phyloP scores from a whole-genome alignment of 35 echinoderm and acorn worm genomes.

The Holothuria glaberrima region DNA sequence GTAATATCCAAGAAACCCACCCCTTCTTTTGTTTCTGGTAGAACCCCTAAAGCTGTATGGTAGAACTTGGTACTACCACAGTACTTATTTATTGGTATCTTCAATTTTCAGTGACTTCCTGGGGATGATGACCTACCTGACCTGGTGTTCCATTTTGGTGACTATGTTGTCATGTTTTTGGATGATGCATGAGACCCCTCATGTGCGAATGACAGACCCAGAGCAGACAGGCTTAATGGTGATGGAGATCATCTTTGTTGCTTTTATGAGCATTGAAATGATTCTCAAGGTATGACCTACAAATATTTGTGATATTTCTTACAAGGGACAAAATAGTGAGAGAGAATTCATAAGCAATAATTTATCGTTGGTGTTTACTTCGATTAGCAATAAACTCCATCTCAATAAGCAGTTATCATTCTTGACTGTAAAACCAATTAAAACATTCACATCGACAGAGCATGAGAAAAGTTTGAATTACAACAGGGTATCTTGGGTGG shows the following conservation, averaged over 20 bases:
- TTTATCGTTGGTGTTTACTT: neutral
- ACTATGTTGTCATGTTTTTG: slow-evolving; percentile 85
- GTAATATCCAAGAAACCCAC: too few species aligned
- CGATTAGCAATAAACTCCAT: neutral
- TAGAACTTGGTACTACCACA: neutral
- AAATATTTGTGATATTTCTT: neutral
- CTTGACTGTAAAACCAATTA: too few species aligned
- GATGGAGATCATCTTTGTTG: slow-evolving; percentile 89
- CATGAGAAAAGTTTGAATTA: too few species aligned
- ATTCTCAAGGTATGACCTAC: slow-evolving; percentile 79
- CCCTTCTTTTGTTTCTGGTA: too few species aligned
- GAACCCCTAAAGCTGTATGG: neutral
- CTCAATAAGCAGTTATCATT: too few species aligned
- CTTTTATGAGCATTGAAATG: slow-evolving; percentile 95
- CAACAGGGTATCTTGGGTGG: too few species aligned
- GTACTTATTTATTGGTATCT: neutral
- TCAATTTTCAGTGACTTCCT: slow-evolving; percentile 80
- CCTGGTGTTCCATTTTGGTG: slow-evolving; percentile 89
- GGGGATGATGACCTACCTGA: slow-evolving; percentile 93
- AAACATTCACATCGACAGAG: too few species aligned
- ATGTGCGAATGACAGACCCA: slow-evolving; percentile 20
- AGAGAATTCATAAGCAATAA: neutral
- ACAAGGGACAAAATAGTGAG: too few species aligned
- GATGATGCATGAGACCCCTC: slow-evolving; percentile 87
- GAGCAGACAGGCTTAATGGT: slow-evolving; percentile 38